These are phyloP conservation scores for Myoxocephalus aenaeus DNA, from an alignment of 2,797 vertebrate species.

Conservation along the genomic window DNA sequence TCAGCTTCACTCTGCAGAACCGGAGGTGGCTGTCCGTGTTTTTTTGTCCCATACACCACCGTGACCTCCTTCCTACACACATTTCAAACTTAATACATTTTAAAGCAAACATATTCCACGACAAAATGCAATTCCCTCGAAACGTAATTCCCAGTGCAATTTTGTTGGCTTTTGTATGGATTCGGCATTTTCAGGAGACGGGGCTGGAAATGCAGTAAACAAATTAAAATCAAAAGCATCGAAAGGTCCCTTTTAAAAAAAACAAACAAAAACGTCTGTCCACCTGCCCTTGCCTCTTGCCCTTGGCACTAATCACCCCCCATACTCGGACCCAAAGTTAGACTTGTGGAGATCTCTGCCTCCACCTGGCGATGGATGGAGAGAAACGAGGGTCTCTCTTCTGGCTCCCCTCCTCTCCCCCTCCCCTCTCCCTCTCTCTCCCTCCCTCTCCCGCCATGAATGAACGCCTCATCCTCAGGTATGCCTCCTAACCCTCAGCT, in stretches of 20 bases:
- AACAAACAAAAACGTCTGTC: neutral
- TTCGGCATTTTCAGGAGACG: too few relatives aligned
- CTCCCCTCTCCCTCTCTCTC: neutral
- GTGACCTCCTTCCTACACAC: too few relatives aligned
- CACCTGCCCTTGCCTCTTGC: neutral
- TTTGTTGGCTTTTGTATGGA: too few relatives aligned
- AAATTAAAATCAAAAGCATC: neutral
- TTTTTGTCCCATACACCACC: too few relatives aligned
- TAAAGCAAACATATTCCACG: too few relatives aligned
- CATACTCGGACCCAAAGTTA: neutral
- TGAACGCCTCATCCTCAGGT: conserved; percentile 71
- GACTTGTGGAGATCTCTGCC: conserved; percentile 54
- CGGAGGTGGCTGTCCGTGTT: too few relatives aligned
- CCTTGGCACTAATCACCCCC: neutral
- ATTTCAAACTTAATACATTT: too few relatives aligned
- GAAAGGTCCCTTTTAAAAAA: too few relatives aligned
- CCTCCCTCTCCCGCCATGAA: conserved; percentile 39
- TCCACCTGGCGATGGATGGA: conserved; percentile 72
- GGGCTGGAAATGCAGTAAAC: too few relatives aligned
- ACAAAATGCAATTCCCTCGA: too few relatives aligned
- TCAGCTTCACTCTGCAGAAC: too few relatives aligned
- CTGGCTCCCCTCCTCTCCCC: neutral
- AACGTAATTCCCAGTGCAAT: too few relatives aligned
- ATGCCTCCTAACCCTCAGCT: conserved; percentile 51
- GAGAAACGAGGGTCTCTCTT: conserved; percentile 41